Percentiles rank a stretch among this genome's conserved stretches.
These are phyloP conservation scores for Diplazon laetatorius DNA, from an alignment of 2,888 invertebrate species.

Conservation along the genomic window DNA sequence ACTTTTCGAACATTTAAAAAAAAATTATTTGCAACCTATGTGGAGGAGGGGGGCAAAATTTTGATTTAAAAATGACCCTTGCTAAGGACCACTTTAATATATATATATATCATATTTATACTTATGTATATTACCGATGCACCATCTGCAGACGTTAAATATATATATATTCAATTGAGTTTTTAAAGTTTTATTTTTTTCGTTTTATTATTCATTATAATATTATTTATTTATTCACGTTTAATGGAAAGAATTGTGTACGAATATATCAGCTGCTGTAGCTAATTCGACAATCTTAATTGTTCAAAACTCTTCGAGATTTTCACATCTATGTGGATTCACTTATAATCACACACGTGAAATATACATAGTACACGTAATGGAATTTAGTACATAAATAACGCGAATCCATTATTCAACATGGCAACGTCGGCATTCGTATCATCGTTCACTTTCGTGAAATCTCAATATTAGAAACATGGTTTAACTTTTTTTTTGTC, in stretches of 20 bases:
- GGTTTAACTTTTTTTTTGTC: not conserved
- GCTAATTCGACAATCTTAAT: not conserved
- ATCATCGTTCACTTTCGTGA: conserved; percentile 36
- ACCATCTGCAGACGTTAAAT: conserved; percentile 15
- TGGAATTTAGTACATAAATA: conserved; percentile 28
- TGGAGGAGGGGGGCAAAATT: too few relatives aligned
- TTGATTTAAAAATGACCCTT: too few relatives aligned
- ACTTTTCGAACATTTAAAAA: too few relatives aligned
- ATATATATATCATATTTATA: conserved; percentile 3
- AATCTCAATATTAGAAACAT: conserved; percentile 35
- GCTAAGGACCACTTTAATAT: too few relatives aligned
- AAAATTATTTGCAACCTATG: too few relatives aligned
- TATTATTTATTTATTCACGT: conserved; percentile 20
- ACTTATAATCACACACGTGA: not conserved
- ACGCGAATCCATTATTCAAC: conserved; percentile 31
- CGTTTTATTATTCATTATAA: not conserved
- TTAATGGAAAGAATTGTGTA: conserved; percentile 13
- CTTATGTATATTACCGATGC: conserved; percentile 25
- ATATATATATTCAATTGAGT: conserved; percentile 1
- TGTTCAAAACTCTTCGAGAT: not conserved
- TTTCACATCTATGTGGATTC: not conserved
- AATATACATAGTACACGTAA: conserved; percentile 23
- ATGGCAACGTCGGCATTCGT: conserved; percentile 53
- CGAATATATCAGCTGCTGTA: conserved; percentile 3
- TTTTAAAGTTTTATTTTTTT: not conserved